These are phyloP conservation scores for Drosophila birchii DNA, from an alignment of 2,888 invertebrate species.

Conservation along the genomic window DNA sequence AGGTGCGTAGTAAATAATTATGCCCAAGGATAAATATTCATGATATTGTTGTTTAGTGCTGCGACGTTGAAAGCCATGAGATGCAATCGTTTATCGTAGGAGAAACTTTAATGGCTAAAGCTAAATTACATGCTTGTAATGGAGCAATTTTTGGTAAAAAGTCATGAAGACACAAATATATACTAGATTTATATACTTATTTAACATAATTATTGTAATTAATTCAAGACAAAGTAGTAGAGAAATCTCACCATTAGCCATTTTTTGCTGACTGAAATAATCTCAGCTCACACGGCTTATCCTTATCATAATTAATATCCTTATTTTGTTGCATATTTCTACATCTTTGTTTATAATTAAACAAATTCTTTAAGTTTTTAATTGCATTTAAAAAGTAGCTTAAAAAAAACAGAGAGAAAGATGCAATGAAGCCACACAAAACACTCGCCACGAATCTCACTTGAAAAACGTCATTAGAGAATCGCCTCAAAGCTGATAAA, in stretches of 20 bases:
- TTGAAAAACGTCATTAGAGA: constrained; percentile 12
- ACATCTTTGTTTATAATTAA: too few species aligned
- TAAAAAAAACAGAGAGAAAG: neutral
- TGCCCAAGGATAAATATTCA: constrained; percentile 39
- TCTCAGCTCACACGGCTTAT: too few species aligned
- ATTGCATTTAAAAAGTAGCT: neutral
- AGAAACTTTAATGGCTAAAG: constrained; percentile 7
- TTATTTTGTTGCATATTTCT: too few species aligned
- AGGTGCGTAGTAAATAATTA: constrained; percentile 46
- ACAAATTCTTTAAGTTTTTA: too few species aligned
- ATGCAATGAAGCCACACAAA: neutral
- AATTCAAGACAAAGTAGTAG: neutral
- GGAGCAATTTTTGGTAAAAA: neutral
- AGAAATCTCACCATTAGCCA: neutral
- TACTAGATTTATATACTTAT: neutral
- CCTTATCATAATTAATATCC: too few species aligned
- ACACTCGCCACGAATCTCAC: constrained; percentile 5
- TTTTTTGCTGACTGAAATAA: too few species aligned
- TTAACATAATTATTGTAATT: neutral
- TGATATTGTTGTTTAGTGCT: constrained; percentile 44
- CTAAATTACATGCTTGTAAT: neutral
- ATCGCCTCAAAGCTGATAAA: constrained; percentile 25
- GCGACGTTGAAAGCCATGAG: constrained; percentile 16
- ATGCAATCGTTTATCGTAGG: constrained; percentile 30
- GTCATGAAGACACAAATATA: neutral